Percentiles rank a stretch among this genome's conserved stretches.
Evolutionary conservation across 2,888 invertebrate species (phyloP).

Genomic region (Gymnosoma rotundatum): DNA sequence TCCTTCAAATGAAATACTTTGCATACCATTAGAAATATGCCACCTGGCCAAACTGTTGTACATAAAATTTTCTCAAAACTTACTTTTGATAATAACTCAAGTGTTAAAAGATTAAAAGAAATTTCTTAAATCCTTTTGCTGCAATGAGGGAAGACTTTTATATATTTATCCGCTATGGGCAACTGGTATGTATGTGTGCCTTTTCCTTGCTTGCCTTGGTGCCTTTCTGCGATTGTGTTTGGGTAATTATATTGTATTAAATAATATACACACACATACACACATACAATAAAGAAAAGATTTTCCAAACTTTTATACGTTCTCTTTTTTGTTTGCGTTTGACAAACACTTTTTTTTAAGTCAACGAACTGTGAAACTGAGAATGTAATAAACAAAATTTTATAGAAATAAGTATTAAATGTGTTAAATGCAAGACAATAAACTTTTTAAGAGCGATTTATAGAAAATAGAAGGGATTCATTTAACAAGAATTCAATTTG

Average conservation of each 20-base stretch:
- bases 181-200: no score
- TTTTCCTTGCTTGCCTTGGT: no score
- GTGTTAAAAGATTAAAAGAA: no score
- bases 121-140: no score
- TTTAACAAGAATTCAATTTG: neutral
- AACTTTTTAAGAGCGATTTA: neutral
- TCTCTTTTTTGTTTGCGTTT: neutral
- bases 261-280: no score
- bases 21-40: neutral
- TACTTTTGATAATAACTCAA: no score
- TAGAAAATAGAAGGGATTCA: neutral
- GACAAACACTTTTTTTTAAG: slow-evolving; percentile 2
- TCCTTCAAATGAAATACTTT: neutral
- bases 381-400: neutral
- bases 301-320: neutral
- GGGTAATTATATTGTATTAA: no score
- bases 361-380: slow-evolving; percentile 1
- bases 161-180: no score
- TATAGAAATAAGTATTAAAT: neutral
- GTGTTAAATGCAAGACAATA: neutral
- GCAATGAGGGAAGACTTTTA: no score
- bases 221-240: no score
- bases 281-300: neutral
- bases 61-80: no score
- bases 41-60: no score